Evolutionary conservation across 1,140 invertebrate genomes (phyloP).

Genomic region (Macrocentrus cingulum): DNA sequence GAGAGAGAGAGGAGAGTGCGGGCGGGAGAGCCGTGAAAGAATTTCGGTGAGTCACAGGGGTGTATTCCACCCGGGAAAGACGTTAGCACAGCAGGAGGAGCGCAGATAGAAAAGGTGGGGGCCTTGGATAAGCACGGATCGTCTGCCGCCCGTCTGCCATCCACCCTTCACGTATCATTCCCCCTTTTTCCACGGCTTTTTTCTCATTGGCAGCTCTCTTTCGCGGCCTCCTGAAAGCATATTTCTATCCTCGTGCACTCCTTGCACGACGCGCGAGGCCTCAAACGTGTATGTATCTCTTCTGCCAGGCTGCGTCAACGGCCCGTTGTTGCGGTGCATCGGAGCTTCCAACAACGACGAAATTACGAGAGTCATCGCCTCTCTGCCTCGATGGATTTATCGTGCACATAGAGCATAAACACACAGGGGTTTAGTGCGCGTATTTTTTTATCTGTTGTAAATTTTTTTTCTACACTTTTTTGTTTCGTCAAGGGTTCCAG

Average conservation of each 20-base stretch:
- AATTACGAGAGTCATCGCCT: conserved; percentile 33
- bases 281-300: conserved; percentile 32
- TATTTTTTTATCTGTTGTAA: conserved; percentile 11
- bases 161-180: conserved; percentile 34
- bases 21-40: background rate
- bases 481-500: too few relatives aligned
- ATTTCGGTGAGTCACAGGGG: background rate
- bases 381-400: conserved; percentile 24
- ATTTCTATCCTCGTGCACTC: conserved; percentile 24
- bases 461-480: conserved; percentile 17
- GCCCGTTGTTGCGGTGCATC: conserved; percentile 8
- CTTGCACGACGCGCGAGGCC: too few relatives aligned
- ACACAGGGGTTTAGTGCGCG: conserved; percentile 18
- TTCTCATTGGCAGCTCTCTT: conserved; percentile 21
- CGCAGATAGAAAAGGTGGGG: conserved; percentile 11
- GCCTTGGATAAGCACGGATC: conserved; percentile 46
- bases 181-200: conserved; percentile 22
- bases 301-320: conserved; percentile 26
- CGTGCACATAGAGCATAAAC: conserved; percentile 23
- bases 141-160: conserved; percentile 57
- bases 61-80: conserved; percentile 26
- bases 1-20: conserved; percentile 7
- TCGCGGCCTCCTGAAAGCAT: conserved; percentile 19
- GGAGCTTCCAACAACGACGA: conserved; percentile 12
- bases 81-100: conserved; percentile 33